A percentile compares a stretch with the other conserved stretches of the same genome.
phyloP scores from a whole-genome alignment of 2,797 vertebrate species.

The Setipinna tenuifilis region DNA sequence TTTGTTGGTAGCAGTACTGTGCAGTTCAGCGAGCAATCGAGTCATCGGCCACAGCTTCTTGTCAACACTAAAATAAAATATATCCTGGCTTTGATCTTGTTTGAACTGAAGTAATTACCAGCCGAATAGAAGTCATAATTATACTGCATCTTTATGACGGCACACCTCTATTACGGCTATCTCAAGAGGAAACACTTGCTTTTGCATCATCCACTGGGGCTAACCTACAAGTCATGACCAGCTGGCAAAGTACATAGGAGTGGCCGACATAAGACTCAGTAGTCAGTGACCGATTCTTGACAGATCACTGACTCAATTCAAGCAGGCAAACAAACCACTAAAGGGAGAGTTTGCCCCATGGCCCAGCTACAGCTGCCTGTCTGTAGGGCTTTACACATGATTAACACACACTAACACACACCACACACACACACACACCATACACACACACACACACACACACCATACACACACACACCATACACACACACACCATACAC shows the following conservation, averaged over 20 bases:
- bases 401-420: background rate
- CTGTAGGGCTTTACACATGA: background rate
- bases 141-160: background rate
- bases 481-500: too few relatives aligned
- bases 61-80: background rate
- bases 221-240: conserved; percentile 31
- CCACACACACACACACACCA: background rate
- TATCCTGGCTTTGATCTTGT: background rate
- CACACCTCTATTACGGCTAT: background rate
- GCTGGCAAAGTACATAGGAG: conserved; percentile 37
- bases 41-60: background rate
- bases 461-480: too few relatives aligned
- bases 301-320: conserved; percentile 75
- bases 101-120: background rate
- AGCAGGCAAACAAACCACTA: conserved; percentile 54
- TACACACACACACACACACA: background rate
- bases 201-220: conserved; percentile 15
- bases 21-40: background rate
- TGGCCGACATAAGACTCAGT: conserved; percentile 69
- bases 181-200: background rate
- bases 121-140: background rate
- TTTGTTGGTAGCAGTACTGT: background rate
- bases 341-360: conserved; percentile 56
- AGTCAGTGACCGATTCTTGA: conserved; percentile 72
- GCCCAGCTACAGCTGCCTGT: conserved; percentile 25